phyloP scores from a whole-genome alignment of 2,113 vertebrate genomes.

The Bagarius yarrelli region DNA sequence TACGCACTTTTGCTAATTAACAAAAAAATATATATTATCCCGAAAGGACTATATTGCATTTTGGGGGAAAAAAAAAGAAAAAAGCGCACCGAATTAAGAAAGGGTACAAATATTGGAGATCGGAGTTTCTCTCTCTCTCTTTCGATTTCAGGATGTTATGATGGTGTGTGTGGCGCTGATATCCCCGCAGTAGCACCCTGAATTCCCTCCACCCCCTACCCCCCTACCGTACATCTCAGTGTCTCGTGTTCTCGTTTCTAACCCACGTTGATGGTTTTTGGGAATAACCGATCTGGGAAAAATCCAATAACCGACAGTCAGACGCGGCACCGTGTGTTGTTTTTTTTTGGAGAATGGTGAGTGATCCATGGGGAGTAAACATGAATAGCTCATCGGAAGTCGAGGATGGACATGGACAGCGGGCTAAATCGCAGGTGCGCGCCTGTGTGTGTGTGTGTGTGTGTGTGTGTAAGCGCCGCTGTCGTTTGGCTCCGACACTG shows the following conservation, averaged over 20 bases:
- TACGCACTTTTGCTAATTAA: slow-evolving; percentile 3
- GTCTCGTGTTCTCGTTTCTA: slow-evolving; percentile 31
- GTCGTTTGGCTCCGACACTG: slow-evolving; percentile 7
- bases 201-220: not conserved
- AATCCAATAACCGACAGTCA: slow-evolving; percentile 53
- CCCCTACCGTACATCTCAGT: not conserved
- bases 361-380: slow-evolving; percentile 73
- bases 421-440: slow-evolving; percentile 76
- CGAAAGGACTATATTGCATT: slow-evolving; percentile 16
- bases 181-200: not conserved
- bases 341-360: slow-evolving; percentile 72
- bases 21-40: not conserved
- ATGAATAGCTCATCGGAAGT: slow-evolving; percentile 82
- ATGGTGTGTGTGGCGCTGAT: not conserved
- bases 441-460: not conserved
- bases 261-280: slow-evolving; percentile 49
- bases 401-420: slow-evolving; percentile 78
- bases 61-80: not conserved
- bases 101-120: not conserved
- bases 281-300: slow-evolving; percentile 61
- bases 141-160: slow-evolving; percentile 8
- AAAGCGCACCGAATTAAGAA: not conserved
- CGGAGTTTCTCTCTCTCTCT: not conserved
- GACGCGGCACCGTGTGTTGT: slow-evolving; percentile 58
- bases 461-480: slow-evolving; percentile 15